phyloP scores from a whole-genome alignment of 30 jellyfish, hydroid and myxozoan species.

The Chrysaora quinquecirrha region DNA sequence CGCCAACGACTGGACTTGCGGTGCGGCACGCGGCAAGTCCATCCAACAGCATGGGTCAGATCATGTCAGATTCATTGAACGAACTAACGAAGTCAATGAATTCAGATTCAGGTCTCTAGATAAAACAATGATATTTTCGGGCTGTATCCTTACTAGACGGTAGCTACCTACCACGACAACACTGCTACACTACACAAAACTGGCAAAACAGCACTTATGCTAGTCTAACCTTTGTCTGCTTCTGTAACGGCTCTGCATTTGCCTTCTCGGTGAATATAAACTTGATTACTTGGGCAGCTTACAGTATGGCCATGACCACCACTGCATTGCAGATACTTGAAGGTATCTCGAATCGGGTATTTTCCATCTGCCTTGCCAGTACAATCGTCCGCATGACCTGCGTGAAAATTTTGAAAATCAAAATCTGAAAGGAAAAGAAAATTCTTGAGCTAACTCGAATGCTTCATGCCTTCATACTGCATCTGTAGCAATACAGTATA shows the following conservation, averaged over 20 bases:
- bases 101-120: no score
- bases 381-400: conserved; percentile 50
- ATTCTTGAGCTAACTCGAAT: background rate
- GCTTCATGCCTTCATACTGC: background rate
- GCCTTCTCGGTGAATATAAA: conserved; percentile 55
- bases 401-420: background rate
- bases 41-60: no score
- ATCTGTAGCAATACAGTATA: background rate
- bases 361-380: conserved; percentile 74
- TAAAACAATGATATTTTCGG: background rate
- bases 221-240: conserved; percentile 38
- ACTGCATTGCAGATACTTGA: conserved; percentile 67
- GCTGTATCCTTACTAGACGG: background rate
- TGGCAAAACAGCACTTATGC: background rate
- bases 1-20: no score
- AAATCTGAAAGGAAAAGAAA: background rate
- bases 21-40: no score
- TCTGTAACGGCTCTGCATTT: conserved; percentile 61
- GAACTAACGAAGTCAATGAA: no score
- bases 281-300: conserved; percentile 72
- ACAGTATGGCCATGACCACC: conserved; percentile 41
- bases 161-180: background rate
- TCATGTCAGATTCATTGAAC: no score
- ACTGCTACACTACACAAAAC: background rate
- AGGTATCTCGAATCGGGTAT: conserved; percentile 76